Conservation (phyloP, 2,797 vertebrate species). For the Phataginus tricuspis region DNA sequence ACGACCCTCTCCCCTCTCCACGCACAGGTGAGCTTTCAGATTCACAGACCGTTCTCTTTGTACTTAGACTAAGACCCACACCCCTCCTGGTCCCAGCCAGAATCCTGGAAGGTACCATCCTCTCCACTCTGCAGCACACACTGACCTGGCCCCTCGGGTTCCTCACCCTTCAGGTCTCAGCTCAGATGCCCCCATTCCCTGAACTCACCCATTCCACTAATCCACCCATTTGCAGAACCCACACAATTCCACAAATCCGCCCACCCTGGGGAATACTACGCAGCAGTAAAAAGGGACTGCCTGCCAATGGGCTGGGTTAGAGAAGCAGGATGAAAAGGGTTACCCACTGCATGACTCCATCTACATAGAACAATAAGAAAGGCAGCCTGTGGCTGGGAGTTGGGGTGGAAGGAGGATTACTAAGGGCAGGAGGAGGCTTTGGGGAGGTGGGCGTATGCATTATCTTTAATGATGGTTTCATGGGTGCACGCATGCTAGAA, state of each 20-base stretch:
- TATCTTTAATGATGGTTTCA: background rate
- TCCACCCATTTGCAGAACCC: no score
- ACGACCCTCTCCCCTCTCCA: background rate
- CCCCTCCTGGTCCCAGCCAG: background rate
- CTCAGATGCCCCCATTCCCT: background rate
- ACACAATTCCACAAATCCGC: background rate
- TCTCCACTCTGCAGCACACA: background rate
- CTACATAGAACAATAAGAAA: background rate
- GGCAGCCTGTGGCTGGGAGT: background rate
- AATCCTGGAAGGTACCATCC: background rate
- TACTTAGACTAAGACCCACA: background rate
- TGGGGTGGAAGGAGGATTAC: background rate
- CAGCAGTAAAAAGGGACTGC: background rate
- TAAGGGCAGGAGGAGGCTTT: background rate
- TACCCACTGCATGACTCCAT: rapidly evolving
- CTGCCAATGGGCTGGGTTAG: background rate
- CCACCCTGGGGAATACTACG: background rate
- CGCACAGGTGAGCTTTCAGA: background rate
- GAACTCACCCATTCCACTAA: no score
- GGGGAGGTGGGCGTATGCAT: rapidly evolving
- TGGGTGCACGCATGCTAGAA: background rate
- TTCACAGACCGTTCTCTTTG: background rate
- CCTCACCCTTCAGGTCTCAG: background rate
- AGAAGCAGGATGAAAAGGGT: no score
- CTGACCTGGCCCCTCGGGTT: background rate